Evolutionary conservation across 2,113 vertebrate genomes (phyloP).

Genomic region (Rattus rattus): DNA sequence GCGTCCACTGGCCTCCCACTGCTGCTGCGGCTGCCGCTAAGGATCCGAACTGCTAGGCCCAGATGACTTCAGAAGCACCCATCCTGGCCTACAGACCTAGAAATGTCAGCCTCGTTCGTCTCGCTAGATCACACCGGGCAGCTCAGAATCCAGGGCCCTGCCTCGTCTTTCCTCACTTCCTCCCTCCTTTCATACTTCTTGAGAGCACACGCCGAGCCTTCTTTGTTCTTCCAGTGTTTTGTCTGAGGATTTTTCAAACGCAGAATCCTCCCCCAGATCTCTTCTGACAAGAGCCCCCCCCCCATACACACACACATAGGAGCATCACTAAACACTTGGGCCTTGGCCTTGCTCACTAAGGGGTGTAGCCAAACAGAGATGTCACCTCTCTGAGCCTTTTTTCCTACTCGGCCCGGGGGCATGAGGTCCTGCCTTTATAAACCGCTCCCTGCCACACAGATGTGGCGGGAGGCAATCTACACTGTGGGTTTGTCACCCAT

Average conservation of each 20-base stretch:
- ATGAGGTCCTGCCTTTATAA: fast-evolving
- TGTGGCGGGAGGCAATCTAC: fast-evolving
- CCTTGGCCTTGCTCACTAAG: not conserved
- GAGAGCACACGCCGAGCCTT: not conserved
- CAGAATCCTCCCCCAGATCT: not conserved
- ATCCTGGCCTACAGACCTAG: slow-evolving; percentile 38
- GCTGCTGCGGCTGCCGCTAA: not conserved
- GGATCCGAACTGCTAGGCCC: slow-evolving; percentile 50
- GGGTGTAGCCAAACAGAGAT: not conserved
- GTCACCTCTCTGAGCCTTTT: not conserved
- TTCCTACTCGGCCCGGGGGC: not conserved
- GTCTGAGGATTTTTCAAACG: not conserved
- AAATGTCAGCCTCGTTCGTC: not conserved
- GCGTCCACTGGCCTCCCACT: not conserved
- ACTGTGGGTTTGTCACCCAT: not conserved
- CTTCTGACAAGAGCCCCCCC: not conserved
- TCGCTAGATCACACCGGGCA: fast-evolving
- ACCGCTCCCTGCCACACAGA: fast-evolving
- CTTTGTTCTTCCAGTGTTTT: not conserved
- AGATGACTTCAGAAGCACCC: slow-evolving; percentile 34
- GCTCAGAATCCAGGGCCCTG: not conserved
- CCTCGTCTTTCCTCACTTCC: not conserved
- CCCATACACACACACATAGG: not conserved
- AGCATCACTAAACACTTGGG: not conserved
- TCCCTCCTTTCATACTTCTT: not conserved